Base-by-base conservation (phyloP, 1,140 invertebrate genomes). In the Macrotrachela quadricornifera region DNA sequence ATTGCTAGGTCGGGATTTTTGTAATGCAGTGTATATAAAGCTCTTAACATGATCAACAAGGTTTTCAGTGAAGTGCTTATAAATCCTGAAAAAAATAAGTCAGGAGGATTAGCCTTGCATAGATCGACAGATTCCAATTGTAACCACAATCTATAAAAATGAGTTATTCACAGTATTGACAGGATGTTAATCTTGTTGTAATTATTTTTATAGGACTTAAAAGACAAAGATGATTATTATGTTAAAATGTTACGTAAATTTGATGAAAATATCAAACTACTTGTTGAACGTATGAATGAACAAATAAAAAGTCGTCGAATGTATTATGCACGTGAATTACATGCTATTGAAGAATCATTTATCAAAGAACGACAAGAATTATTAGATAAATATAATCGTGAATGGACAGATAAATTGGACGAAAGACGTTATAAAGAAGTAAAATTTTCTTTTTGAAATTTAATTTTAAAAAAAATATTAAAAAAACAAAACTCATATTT, bases 241-340 rank as follows among this genome's bases (percentile, higher is more conserved):
- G 65, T 72, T 3, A 69, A 71, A 12, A 77, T 80, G 57, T 73
- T 79, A 60, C 71, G 72, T 57, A 77, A 74, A 53, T 79, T 80
- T 62, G 73, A 72, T 6, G 74, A 80, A 55, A 81, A 84, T 61
- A 76, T 84, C 46, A 76, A 78, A 63, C 71, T 81, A 54, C 69
- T 84, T 52, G 78, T 81, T 14, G 78, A 83, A 49, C 75, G 84
- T 64, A 82, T 86, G 58, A 81, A 86, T 61, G 78, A 80, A 60
- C 84, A 87, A 69, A 76, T 83, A 30, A 71, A 67, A 40, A 74
- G 79, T 17, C 79, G 85, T 69, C 77, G 77, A 50, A 77, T 76
- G 59, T 78, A 78, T 9, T 82, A 82, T 59, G 73, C 74, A 45
- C 71, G 77, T 42, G 82, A 87, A 62, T 61, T 86, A 9, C 64